Conservation (phyloP, 2,888 invertebrate species). For the Oxycera nigricornis region DNA sequence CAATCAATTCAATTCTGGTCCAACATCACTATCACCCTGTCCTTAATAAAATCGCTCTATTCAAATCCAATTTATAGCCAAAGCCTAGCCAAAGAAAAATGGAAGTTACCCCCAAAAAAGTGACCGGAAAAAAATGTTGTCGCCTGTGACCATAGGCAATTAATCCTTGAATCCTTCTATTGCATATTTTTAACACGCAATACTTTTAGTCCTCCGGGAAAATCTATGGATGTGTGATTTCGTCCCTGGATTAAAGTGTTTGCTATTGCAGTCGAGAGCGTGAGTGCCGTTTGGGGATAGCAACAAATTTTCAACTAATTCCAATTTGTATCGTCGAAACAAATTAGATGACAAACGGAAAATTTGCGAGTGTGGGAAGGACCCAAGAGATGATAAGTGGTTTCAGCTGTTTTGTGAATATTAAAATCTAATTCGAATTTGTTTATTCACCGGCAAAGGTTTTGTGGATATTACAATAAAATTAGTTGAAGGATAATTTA, state of each 20-base stretch:
- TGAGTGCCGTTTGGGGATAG: neutral
- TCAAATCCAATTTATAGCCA: too few relatives aligned
- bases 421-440: too few relatives aligned
- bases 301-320: slow-evolving; percentile 17
- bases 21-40: neutral
- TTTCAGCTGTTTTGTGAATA: too few relatives aligned
- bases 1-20: too few relatives aligned
- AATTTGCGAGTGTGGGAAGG: neutral
- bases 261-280: neutral
- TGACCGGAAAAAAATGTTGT: slow-evolving; percentile 14
- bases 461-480: too few relatives aligned
- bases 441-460: too few relatives aligned
- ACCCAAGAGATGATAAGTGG: neutral
- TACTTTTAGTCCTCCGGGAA: neutral
- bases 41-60: neutral
- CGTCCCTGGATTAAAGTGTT: neutral
- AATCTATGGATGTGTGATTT: neutral
- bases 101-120: neutral
- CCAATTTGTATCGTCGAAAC: slow-evolving; percentile 9
- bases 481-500: too few relatives aligned
- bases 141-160: slow-evolving; percentile 42
- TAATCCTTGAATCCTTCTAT: slow-evolving; percentile 39
- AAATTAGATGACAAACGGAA: neutral
- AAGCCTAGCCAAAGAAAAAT: slow-evolving; percentile 15
- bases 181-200: slow-evolving; percentile 9